Percentiles rank a stretch among this genome's conserved stretches.
phyloP scores from a whole-genome alignment of 2,888 invertebrate genomes.

The Eudiplozoon nipponicum region DNA sequence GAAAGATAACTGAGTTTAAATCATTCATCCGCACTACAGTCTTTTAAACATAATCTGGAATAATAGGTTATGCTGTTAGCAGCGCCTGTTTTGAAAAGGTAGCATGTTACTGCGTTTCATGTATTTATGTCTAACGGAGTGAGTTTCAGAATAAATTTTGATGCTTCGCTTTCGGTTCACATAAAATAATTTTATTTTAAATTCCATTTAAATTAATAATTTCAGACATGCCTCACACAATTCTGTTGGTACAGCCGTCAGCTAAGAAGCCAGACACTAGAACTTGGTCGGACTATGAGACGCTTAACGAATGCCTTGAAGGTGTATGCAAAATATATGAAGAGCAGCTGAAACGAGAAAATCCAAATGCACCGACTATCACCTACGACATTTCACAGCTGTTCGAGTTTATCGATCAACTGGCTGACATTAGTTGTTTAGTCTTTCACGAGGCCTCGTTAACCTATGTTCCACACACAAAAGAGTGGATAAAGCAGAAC shows the following conservation, averaged over 20 bases:
- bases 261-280: slow-evolving; percentile 54
- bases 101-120: too few relatives aligned
- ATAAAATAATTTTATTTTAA: too few relatives aligned
- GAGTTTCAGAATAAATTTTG: too few relatives aligned
- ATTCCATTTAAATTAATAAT: too few relatives aligned
- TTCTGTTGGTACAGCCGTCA: slow-evolving; percentile 68
- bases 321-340: slow-evolving; percentile 91
- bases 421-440: slow-evolving; percentile 67
- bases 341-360: slow-evolving; percentile 68
- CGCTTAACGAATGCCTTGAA: slow-evolving; percentile 44
- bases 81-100: too few relatives aligned
- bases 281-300: slow-evolving; percentile 88
- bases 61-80: too few relatives aligned
- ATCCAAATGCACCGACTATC: slow-evolving; percentile 73
- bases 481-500: slow-evolving; percentile 96
- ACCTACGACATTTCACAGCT: slow-evolving; percentile 89
- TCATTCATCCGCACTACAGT: too few relatives aligned
- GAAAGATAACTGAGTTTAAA: too few relatives aligned
- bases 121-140: too few relatives aligned
- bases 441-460: slow-evolving; percentile 44
- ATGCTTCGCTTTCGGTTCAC: too few relatives aligned
- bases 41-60: too few relatives aligned
- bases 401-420: slow-evolving; percentile 81
- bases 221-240: slow-evolving; percentile 39
- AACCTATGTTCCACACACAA: slow-evolving; percentile 84